These are phyloP conservation scores for Coenobita brevimanus DNA, from an alignment of 1,140 invertebrate species.

Conservation along the genomic window DNA sequence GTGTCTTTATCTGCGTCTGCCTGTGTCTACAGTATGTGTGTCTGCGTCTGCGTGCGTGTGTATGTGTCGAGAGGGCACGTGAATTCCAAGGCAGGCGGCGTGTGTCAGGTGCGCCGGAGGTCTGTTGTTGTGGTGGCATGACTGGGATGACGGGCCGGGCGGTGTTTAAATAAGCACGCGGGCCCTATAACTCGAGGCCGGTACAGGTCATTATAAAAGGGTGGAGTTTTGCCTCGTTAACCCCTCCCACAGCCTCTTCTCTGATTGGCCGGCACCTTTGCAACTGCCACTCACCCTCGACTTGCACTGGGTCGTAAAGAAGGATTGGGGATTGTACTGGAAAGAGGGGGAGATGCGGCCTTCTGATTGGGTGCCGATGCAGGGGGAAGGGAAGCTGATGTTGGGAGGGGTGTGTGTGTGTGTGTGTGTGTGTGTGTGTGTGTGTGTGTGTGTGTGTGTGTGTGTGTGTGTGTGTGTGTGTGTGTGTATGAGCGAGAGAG, in stretches of 20 bases:
- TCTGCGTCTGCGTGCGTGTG: no score
- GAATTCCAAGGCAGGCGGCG: no score
- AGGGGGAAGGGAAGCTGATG: not conserved
- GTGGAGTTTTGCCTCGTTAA: constrained; percentile 43
- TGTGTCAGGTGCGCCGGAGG: no score
- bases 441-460: no score
- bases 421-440: no score
- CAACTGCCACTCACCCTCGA: constrained; percentile 45
- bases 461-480: no score
- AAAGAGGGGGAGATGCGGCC: not conserved
- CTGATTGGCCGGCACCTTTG: constrained; percentile 53
- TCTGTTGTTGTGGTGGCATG: no score
- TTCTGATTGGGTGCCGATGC: not conserved
- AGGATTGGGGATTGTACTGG: not conserved
- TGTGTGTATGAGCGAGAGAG: no score
- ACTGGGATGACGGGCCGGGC: not conserved
- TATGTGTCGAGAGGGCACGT: no score
- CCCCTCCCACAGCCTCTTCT: constrained; percentile 27
- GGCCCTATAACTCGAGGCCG: constrained; percentile 1
- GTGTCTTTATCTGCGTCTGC: no score
- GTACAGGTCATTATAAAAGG: constrained; percentile 45
- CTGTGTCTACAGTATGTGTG: no score
- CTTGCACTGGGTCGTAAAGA: constrained; percentile 38
- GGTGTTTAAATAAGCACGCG: not conserved
- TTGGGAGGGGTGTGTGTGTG: not conserved